These are phyloP conservation scores for Acanthurus lineatus DNA, from an alignment of 2,797 vertebrate species.

Conservation along the genomic window DNA sequence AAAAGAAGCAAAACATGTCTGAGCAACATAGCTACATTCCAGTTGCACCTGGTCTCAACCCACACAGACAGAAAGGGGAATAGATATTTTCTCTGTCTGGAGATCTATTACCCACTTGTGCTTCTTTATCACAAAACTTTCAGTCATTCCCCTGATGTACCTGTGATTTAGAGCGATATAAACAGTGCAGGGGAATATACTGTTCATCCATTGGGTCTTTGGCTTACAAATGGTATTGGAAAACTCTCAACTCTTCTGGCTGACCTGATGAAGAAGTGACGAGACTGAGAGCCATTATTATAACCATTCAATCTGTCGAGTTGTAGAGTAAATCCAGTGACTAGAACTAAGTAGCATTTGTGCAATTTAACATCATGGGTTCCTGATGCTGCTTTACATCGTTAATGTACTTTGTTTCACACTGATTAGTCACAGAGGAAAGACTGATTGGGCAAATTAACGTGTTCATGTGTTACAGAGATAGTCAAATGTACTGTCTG, in stretches of 20 bases:
- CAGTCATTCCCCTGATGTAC: constrained; percentile 9
- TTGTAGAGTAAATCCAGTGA: not conserved
- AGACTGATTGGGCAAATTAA: not conserved
- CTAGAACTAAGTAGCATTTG: not conserved
- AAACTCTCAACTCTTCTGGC: not conserved
- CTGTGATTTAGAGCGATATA: constrained; percentile 13
- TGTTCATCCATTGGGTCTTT: not conserved
- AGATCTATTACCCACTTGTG: constrained; percentile 19
- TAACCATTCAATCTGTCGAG: not conserved
- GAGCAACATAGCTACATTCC: not conserved
- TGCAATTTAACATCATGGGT: not conserved
- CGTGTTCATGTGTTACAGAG: not conserved
- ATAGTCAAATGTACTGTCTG: not conserved
- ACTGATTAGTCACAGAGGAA: not conserved
- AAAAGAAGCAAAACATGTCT: constrained; percentile 7
- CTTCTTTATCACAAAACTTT: constrained; percentile 22
- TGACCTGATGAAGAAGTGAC: constrained; percentile 9
- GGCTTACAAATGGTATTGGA: not conserved
- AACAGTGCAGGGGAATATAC: constrained; percentile 8
- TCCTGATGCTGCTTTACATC: not conserved
- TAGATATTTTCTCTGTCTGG: constrained; percentile 22
- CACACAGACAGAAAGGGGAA: not conserved
- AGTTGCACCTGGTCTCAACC: constrained; percentile 22
- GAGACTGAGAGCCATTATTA: constrained; percentile 2
- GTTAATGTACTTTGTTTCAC: not conserved